These are phyloP conservation scores for Drosophila ustulata DNA, from an alignment of 2,888 invertebrate species.

Conservation along the genomic window DNA sequence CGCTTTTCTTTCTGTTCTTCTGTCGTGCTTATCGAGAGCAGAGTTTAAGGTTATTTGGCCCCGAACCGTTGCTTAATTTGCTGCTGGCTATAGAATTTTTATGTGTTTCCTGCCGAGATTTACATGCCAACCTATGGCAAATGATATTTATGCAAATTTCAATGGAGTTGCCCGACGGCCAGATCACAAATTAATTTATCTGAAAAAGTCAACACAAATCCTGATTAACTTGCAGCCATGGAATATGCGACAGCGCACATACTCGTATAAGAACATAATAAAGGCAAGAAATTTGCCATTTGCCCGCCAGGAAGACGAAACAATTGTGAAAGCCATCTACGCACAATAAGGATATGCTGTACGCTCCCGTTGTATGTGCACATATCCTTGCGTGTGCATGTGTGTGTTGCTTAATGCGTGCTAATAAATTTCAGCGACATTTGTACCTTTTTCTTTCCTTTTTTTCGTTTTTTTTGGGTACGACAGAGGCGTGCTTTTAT, in stretches of 20 bases:
- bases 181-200: constrained; percentile 74
- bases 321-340: constrained; percentile 61
- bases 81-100: constrained; percentile 42
- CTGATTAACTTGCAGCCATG: constrained; percentile 70
- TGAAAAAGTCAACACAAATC: constrained; percentile 68
- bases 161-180: constrained; percentile 55
- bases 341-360: constrained; percentile 20
- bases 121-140: constrained; percentile 59
- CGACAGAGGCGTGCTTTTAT: constrained; percentile 54
- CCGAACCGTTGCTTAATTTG: constrained; percentile 29
- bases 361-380: constrained; percentile 13
- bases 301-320: constrained; percentile 66
- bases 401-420: constrained; percentile 66
- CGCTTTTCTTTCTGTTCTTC: constrained; percentile 18
- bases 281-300: constrained; percentile 57
- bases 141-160: constrained; percentile 75
- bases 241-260: constrained; percentile 51
- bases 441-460: constrained; percentile 69
- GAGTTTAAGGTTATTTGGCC: constrained; percentile 30
- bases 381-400: constrained; percentile 18
- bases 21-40: constrained; percentile 42
- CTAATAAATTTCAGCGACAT: constrained; percentile 75
- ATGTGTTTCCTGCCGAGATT: constrained; percentile 53
- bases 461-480: constrained; percentile 14
- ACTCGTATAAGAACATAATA: constrained; percentile 30